Evolutionary conservation across 2,888 invertebrate genomes (phyloP).

Genomic region (Ichneumoninae sp.): DNA sequence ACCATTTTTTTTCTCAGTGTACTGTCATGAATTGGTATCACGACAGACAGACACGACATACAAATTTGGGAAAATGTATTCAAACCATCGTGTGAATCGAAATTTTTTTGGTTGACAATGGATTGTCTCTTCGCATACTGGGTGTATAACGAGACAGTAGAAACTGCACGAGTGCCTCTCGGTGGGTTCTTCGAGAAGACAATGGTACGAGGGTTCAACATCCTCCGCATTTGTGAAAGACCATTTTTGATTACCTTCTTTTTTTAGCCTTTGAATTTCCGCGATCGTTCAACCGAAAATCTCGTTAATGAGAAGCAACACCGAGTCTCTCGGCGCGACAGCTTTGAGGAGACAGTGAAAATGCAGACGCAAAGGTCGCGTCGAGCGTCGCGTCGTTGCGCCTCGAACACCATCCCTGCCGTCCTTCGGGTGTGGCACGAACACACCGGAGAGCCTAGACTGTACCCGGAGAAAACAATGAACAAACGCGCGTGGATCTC

Average conservation of each 20-base stretch:
- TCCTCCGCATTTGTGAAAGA: not conserved
- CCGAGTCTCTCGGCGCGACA: not conserved
- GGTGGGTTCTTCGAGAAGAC: not conserved
- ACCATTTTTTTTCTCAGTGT: too few relatives aligned
- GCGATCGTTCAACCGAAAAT: constrained; percentile 48
- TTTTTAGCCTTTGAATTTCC: constrained; percentile 6
- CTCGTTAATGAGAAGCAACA: constrained; percentile 60
- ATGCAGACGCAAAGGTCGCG: constrained; percentile 50
- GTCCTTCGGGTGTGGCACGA: constrained; percentile 17
- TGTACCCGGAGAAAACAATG: constrained; percentile 50
- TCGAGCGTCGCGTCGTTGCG: constrained; percentile 16
- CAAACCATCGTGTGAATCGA: not conserved
- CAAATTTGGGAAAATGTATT: not conserved
- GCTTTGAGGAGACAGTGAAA: constrained; percentile 21
- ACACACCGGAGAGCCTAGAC: constrained; percentile 29
- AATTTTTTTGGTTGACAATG: not conserved
- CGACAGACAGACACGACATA: not conserved
- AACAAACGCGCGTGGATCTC: constrained; percentile 60
- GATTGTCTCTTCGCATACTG: not conserved
- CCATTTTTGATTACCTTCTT: constrained; percentile 30
- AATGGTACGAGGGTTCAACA: not conserved
- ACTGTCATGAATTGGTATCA: too few relatives aligned
- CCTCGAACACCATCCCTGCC: not conserved
- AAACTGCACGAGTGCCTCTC: not conserved
- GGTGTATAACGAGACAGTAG: not conserved